Base-by-base conservation (phyloP, 2,797 vertebrate genomes). In the Poeciliopsis presidionis region DNA sequence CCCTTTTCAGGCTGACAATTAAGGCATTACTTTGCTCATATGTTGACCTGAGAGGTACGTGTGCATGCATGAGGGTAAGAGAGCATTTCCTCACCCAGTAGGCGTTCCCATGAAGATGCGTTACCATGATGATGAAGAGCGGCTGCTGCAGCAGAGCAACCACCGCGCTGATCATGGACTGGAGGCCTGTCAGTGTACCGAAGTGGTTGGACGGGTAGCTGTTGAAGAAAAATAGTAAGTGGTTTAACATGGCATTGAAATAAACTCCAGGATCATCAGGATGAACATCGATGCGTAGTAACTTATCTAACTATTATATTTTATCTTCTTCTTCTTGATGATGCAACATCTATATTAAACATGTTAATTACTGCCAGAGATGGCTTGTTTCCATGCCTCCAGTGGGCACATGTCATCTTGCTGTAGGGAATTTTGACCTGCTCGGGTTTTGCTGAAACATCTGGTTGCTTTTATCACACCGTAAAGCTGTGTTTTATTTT, bases 201-300 rank as follows among this genome's bases (percentile, higher is more conserved):
- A 98, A 98, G 90, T 98, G 97, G 87, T 96, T 96, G 72, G 97
- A 96, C 0, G 97, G 97, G 79, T 97, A 98, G 73, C 97, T 98
- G 93, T 55, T 51, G 25, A 85, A 75, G 74, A 87, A 14, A 84
- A 0, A 63, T 2, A 0, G 63, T 2, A 74, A 67, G 78, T 0
- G 72, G 7, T 46, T 36, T 28, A 30, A 12, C 28, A 33, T 13
- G 0, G 49, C 20, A n/a, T 72, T 49, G 45, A 36, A n/a, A 49
- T 8, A 76, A 78, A 28, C 49, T 43, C 25, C 67, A 25, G 11
- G 65, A 70, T 28, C 59, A 46, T 46, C 39, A 33, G 5, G 33
- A 7, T 33, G 13, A 9, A 45, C 53, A 4, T 51, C 3, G 67
- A 39, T n/a, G 53, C 43, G 49, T 20, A 73, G 20, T 75, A 75